These are phyloP conservation scores for Drosophila pegasa DNA, from an alignment of 2,888 invertebrate species.

Conservation along the genomic window DNA sequence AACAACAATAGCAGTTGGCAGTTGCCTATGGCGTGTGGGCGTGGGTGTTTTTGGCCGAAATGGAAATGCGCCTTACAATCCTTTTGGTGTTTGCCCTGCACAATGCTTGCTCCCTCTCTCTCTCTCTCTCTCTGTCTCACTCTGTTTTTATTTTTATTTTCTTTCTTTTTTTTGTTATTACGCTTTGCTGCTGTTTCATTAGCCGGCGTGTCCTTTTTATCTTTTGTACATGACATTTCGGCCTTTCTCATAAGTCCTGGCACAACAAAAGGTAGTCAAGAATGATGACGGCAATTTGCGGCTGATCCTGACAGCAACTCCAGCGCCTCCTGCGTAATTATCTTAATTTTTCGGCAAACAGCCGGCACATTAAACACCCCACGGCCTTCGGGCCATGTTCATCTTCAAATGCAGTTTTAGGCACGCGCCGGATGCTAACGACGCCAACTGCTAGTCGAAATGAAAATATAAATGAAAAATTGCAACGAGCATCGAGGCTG, in stretches of 20 bases:
- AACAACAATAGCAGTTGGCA: conserved; percentile 24
- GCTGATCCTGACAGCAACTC: conserved; percentile 65
- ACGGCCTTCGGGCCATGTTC: conserved; percentile 13
- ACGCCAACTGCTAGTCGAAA: conserved; percentile 31
- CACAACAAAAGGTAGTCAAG: conserved; percentile 73
- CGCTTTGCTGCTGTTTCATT: conserved; percentile 68
- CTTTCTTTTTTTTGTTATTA: conserved; percentile 37
- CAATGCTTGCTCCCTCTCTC: conserved; percentile 15
- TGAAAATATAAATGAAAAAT: conserved; percentile 16
- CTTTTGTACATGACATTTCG: conserved; percentile 77
- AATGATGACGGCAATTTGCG: conserved; percentile 80
- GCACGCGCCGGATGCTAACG: conserved; percentile 42
- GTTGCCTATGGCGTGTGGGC: conserved; percentile 19
- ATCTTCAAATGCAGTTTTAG: conserved; percentile 27
- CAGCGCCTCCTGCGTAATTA: conserved; percentile 49
- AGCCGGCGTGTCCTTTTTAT: conserved; percentile 75
- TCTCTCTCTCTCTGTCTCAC: background rate
- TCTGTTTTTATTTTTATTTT: background rate
- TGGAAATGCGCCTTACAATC: conserved; percentile 64
- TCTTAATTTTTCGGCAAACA: conserved; percentile 63
- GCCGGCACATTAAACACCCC: conserved; percentile 38
- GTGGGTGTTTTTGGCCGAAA: conserved; percentile 21
- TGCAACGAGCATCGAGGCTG: conserved; percentile 12
- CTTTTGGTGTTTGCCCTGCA: conserved; percentile 54
- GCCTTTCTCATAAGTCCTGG: conserved; percentile 76